Evolutionary conservation across 2,888 invertebrate species (phyloP).

Genomic region (Synergus umbraculus): DNA sequence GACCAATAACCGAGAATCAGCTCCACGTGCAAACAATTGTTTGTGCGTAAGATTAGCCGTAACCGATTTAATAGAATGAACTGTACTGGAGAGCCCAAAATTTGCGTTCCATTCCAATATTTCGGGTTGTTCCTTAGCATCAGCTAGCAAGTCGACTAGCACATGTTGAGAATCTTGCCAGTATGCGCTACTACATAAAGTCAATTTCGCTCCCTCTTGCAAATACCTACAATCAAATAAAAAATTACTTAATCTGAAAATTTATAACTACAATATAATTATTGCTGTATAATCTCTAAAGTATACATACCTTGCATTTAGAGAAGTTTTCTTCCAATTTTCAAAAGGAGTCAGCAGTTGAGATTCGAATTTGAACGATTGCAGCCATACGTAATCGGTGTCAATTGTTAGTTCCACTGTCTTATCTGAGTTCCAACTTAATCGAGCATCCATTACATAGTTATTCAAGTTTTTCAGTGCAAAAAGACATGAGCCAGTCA

Average conservation of each 20-base stretch:
- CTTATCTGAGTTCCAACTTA: conserved; percentile 86
- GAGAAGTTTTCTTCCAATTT: conserved; percentile 79
- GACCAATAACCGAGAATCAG: conserved; percentile 77
- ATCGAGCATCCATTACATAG: conserved; percentile 78
- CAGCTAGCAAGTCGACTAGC: conserved; percentile 80
- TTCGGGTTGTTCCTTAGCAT: conserved; percentile 76
- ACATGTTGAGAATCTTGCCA: conserved; percentile 82
- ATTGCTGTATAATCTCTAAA: background rate
- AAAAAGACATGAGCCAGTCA: conserved; percentile 84
- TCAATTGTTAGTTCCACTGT: conserved; percentile 82
- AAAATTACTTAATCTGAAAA: background rate
- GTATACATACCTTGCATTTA: conserved; percentile 78
- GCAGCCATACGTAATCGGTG: conserved; percentile 79
- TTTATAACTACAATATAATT: background rate
- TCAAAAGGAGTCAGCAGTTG: conserved; percentile 80
- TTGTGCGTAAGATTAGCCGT: conserved; percentile 80
- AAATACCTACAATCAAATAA: conserved; percentile 76
- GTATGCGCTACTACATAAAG: conserved; percentile 79
- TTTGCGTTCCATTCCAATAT: conserved; percentile 78
- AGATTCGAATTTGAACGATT: conserved; percentile 76
- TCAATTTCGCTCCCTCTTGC: conserved; percentile 78
- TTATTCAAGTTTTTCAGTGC: conserved; percentile 78
- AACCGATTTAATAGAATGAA: conserved; percentile 81
- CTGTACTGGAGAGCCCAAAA: conserved; percentile 80
- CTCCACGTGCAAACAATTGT: conserved; percentile 77